Evolutionary conservation across 2,113 vertebrate species (phyloP).

Genomic region (Scophthalmus maximus): DNA sequence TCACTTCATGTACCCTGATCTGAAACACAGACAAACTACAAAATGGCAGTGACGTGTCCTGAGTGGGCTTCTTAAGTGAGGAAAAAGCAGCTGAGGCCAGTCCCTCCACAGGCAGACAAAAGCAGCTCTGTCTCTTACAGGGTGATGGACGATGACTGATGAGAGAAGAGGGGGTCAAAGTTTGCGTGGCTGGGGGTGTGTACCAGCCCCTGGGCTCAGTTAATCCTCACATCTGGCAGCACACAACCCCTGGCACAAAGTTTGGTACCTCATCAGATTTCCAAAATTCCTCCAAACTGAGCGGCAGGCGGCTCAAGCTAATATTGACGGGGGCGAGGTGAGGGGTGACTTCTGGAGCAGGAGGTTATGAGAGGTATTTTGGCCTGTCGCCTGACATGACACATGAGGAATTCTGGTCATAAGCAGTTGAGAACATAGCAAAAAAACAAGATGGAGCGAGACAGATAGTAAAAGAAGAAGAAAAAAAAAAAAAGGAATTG

Average conservation of each 20-base stretch:
- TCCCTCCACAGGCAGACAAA: conserved; percentile 63
- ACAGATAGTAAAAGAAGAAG: not conserved
- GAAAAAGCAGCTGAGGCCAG: conserved; percentile 63
- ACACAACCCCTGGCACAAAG: conserved; percentile 2
- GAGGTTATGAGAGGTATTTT: conserved; percentile 23
- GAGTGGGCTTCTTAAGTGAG: conserved; percentile 53
- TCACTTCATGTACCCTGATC: conserved; percentile 60
- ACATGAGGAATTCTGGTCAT: conserved; percentile 25
- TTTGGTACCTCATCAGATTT: conserved; percentile 9
- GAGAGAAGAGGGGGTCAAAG: conserved; percentile 64
- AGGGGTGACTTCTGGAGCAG: conserved; percentile 18
- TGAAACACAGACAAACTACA: conserved; percentile 56
- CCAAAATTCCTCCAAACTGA: not conserved
- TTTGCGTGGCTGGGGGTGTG: conserved; percentile 36
- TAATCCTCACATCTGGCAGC: conserved; percentile 32
- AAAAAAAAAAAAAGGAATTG: not conserved
- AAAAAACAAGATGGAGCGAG: conserved; percentile 13
- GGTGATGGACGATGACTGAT: conserved; percentile 78
- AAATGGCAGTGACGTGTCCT: conserved; percentile 54
- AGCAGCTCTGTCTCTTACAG: conserved; percentile 65
- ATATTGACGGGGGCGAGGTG: conserved; percentile 1
- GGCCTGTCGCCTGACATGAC: not conserved
- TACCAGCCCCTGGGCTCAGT: conserved; percentile 44
- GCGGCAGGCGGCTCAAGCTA: not conserved
- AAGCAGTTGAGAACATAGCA: conserved; percentile 18